Evolutionary conservation across 2,888 invertebrate genomes (phyloP).

Genomic region (Volucella inanis): DNA sequence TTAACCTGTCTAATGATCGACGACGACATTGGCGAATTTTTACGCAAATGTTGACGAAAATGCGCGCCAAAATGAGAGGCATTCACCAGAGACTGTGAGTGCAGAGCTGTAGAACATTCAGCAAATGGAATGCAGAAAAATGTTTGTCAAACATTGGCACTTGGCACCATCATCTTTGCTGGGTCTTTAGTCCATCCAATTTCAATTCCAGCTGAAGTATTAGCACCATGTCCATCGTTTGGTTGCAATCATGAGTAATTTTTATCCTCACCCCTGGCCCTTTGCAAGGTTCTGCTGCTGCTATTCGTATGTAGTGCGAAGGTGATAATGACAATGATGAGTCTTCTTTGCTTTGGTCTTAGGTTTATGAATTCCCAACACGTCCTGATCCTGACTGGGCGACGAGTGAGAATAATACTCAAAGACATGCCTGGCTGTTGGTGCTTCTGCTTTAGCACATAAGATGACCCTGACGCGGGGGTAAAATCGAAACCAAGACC

Average conservation of each 20-base stretch:
- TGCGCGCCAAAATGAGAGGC: constrained; percentile 61
- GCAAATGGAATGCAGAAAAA: constrained; percentile 70
- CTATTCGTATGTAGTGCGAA: constrained; percentile 33
- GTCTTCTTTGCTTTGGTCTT: constrained; percentile 48
- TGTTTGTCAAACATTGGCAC: constrained; percentile 71
- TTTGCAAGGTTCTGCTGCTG: constrained; percentile 21
- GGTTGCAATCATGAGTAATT: too few relatives aligned
- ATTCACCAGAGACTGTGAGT: not conserved
- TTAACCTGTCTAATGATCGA: constrained; percentile 76
- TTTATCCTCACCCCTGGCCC: not conserved
- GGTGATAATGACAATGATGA: constrained; percentile 74
- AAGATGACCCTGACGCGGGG: constrained; percentile 52
- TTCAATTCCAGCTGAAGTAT: not conserved
- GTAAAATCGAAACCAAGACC: constrained; percentile 1
- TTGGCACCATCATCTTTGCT: too few relatives aligned
- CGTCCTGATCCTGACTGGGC: constrained; percentile 60
- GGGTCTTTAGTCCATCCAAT: not conserved
- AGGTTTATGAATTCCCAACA: constrained; percentile 71
- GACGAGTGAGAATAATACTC: constrained; percentile 59
- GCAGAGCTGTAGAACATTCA: constrained; percentile 25
- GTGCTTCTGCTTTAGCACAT: constrained; percentile 12
- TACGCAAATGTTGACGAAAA: constrained; percentile 75
- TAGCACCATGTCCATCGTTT: too few relatives aligned
- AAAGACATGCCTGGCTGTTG: constrained; percentile 22
- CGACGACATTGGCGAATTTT: constrained; percentile 73